Conservation (phyloP, 2,797 vertebrate genomes). For the Clarias laeviceps region DNA sequence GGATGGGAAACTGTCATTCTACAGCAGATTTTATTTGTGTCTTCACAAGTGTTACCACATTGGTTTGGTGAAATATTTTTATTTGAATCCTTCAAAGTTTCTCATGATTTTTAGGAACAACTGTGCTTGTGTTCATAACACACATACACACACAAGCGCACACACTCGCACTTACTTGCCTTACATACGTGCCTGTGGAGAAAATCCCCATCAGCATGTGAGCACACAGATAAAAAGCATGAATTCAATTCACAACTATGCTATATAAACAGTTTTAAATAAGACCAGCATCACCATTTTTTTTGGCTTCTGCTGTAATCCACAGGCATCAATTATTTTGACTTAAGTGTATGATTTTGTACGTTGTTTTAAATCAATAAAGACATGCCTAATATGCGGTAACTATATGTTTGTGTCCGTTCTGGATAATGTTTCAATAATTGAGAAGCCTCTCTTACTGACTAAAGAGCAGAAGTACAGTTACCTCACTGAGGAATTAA, state of each 20-base stretch:
- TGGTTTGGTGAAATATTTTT: slow-evolving; percentile 62
- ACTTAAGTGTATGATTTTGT: neutral
- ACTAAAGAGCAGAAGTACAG: neutral
- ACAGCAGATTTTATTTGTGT: neutral
- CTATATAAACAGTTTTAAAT: slow-evolving; percentile 34
- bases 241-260: slow-evolving; percentile 44
- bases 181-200: slow-evolving; percentile 22
- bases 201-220: slow-evolving; percentile 40
- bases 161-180: slow-evolving; percentile 26
- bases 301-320: slow-evolving; percentile 36
- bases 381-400: slow-evolving; percentile 15
- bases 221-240: slow-evolving; percentile 42
- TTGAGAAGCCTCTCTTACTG: neutral
- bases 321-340: neutral
- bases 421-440: neutral
- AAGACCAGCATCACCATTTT: neutral
- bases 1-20: neutral
- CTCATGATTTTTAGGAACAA: slow-evolving; percentile 54
- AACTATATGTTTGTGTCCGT: slow-evolving; percentile 5
- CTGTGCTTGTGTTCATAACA: slow-evolving; percentile 53
- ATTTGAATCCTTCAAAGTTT: slow-evolving; percentile 62
- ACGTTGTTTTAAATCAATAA: neutral
- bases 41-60: slow-evolving; percentile 5
- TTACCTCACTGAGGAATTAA: neutral
- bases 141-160: slow-evolving; percentile 34